phyloP scores from a whole-genome alignment of 2,113 vertebrate genomes.

The Entomyzon cyanotis region DNA sequence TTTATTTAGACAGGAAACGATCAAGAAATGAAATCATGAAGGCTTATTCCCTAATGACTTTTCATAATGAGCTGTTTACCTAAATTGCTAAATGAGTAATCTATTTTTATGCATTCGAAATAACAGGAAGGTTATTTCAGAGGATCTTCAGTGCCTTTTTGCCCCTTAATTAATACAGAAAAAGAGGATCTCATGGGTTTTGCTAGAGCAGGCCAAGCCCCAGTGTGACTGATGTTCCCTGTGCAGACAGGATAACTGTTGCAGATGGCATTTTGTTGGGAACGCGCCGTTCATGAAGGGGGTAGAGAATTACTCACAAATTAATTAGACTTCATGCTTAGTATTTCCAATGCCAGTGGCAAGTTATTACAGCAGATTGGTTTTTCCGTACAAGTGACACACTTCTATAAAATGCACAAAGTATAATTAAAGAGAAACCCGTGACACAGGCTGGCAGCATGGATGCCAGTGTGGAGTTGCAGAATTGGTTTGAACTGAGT shows the following conservation, averaged over 20 bases:
- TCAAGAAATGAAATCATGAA: slow-evolving; percentile 64
- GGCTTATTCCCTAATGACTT: slow-evolving; percentile 44
- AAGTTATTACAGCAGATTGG: not conserved
- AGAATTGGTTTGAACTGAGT: not conserved
- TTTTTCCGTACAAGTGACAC: not conserved
- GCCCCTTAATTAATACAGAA: not conserved
- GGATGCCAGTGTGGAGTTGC: not conserved
- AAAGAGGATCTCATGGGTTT: not conserved
- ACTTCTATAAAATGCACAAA: not conserved
- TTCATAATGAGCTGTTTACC: slow-evolving; percentile 54
- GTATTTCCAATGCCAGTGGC: not conserved
- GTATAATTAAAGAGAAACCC: not conserved
- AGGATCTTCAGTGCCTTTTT: slow-evolving; percentile 8
- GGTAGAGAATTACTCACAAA: slow-evolving; percentile 14
- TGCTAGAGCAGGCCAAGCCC: not conserved
- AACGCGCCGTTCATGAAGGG: not conserved
- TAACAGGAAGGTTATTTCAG: slow-evolving; percentile 46
- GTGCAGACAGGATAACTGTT: not conserved
- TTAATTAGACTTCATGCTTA: not conserved
- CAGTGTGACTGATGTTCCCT: not conserved
- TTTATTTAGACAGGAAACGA: slow-evolving; percentile 63
- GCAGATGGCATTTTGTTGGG: slow-evolving; percentile 8
- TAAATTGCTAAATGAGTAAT: slow-evolving; percentile 46
- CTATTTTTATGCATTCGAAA: slow-evolving; percentile 42
- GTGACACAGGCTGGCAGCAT: not conserved